Conservation (phyloP, 1,140 invertebrate species). For the Catajapyx aquilonaris region DNA sequence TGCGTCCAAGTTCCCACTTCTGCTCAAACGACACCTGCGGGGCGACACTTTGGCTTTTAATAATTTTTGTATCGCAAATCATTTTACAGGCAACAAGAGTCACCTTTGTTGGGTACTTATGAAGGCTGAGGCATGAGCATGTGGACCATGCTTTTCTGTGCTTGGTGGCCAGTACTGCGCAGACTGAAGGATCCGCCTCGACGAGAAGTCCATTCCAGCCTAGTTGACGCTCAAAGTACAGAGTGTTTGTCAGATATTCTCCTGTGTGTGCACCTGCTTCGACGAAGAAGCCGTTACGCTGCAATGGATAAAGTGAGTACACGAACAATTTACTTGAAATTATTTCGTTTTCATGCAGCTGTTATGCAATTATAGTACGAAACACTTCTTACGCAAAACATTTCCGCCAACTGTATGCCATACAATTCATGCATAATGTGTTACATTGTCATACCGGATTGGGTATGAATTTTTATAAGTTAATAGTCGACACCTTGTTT, state of each 20-base stretch:
- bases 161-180: constrained; percentile 11
- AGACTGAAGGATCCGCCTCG: constrained; percentile 17
- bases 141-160: constrained; percentile 15
- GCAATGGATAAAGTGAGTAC: neutral
- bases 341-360: too few species aligned
- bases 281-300: constrained; percentile 17
- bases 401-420: too few species aligned
- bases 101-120: constrained; percentile 11
- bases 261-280: constrained; percentile 20
- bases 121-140: constrained; percentile 11
- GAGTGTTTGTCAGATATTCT: constrained; percentile 17
- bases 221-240: constrained; percentile 15
- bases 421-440: too few species aligned
- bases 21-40: neutral
- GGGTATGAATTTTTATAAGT: too few species aligned
- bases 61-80: too few species aligned
- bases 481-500: too few species aligned
- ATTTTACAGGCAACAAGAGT: too few species aligned
- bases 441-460: too few species aligned
- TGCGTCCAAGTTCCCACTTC: neutral
- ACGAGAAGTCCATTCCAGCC: constrained; percentile 19
- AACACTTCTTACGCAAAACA: too few species aligned
- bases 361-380: too few species aligned
- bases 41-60: neutral
- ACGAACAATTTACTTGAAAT: too few species aligned